These are phyloP conservation scores for Hydrolagus colliei DNA, from an alignment of 2,797 vertebrate genomes.

Conservation along the genomic window DNA sequence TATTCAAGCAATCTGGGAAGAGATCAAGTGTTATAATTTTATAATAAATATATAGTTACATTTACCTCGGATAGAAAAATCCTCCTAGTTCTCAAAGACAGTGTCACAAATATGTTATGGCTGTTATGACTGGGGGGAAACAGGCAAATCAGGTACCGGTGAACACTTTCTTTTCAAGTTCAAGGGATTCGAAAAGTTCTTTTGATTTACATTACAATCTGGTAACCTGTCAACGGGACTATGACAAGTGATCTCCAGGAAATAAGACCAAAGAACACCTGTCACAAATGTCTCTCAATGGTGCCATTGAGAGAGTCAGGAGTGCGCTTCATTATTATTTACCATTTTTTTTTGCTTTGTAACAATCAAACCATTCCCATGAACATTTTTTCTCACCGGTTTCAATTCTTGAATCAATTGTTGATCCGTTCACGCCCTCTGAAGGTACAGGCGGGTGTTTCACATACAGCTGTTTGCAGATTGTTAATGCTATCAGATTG, in stretches of 20 bases:
- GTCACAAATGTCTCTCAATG: too few species aligned
- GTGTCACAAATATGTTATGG: too few species aligned
- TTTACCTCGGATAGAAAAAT: neutral
- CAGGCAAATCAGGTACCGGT: too few species aligned
- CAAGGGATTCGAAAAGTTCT: too few species aligned
- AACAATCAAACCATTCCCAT: neutral
- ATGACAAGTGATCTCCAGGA: too few species aligned
- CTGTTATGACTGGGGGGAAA: too few species aligned
- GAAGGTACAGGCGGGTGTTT: constrained; percentile 56
- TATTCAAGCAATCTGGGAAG: constrained; percentile 55
- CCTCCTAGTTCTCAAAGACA: neutral
- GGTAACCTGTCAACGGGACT: too few species aligned
- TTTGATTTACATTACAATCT: too few species aligned
- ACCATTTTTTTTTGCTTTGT: neutral
- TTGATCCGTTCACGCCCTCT: constrained; percentile 51
- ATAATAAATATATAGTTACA: neutral
- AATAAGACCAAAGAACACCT: too few species aligned
- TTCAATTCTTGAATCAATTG: constrained; percentile 73
- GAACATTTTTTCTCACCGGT: constrained; percentile 55
- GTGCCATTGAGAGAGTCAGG: too few species aligned
- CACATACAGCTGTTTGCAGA: constrained; percentile 81
- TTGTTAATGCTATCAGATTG: constrained; percentile 57
- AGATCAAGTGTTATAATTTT: constrained; percentile 35
- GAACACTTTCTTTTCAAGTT: too few species aligned
- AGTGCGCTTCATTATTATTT: too few species aligned